A percentile compares a stretch with the other conserved stretches of the same genome.
Evolutionary conservation across 2,113 vertebrate species (phyloP).

Genomic region (Reinhardtius hippoglossoides): DNA sequence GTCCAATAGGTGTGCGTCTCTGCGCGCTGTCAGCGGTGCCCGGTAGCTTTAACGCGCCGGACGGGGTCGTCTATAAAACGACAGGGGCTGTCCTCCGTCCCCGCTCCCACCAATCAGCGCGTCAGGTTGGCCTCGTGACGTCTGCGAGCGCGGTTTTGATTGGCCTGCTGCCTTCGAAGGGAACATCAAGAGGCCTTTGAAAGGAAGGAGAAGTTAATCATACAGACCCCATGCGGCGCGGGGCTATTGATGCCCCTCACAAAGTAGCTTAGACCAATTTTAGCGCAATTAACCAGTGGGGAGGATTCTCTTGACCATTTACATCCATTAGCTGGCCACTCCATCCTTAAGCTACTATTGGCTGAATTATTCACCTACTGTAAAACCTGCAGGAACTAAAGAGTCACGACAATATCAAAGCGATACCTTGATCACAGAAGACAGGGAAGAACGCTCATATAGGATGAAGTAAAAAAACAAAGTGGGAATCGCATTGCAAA

Average conservation of each 20-base stretch:
- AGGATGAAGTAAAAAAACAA: background rate
- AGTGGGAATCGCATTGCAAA: background rate
- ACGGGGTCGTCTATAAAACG: constrained; percentile 79
- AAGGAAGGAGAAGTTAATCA: constrained; percentile 85
- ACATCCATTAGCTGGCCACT: constrained; percentile 74
- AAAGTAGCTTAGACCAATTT: constrained; percentile 84
- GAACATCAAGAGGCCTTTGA: constrained; percentile 79
- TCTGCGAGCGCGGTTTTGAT: constrained; percentile 62
- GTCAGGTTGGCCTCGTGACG: constrained; percentile 66
- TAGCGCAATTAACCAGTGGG: constrained; percentile 86
- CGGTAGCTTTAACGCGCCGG: constrained; percentile 62
- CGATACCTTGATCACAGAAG: constrained; percentile 3
- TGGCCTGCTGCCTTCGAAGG: constrained; percentile 71
- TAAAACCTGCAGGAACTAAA: constrained; percentile 33
- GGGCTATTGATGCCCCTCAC: constrained; percentile 81
- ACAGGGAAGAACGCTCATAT: background rate
- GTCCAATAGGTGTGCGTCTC: constrained; percentile 50
- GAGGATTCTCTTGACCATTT: constrained; percentile 78
- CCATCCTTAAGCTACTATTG: constrained; percentile 34
- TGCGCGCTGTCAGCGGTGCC: constrained; percentile 52
- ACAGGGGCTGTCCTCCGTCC: constrained; percentile 64
- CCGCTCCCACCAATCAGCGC: constrained; percentile 77
- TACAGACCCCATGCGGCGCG: constrained; percentile 82
- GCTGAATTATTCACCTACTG: constrained; percentile 38
- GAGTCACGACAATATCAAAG: constrained; percentile 42